These are phyloP conservation scores for Megaptera novaeangliae DNA, from an alignment of 2,113 vertebrate species.

Conservation along the genomic window DNA sequence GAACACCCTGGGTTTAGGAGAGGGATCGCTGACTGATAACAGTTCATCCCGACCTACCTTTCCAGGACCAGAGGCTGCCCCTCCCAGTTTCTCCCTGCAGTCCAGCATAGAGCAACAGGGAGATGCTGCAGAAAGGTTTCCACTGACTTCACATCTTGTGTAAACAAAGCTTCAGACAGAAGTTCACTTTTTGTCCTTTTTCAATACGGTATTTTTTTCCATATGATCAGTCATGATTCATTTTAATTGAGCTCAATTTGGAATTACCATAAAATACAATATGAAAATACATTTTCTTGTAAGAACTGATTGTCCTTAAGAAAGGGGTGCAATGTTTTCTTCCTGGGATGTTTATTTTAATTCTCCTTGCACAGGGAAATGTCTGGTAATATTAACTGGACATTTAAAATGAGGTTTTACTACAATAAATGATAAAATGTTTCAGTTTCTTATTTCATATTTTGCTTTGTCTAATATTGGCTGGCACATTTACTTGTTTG, in stretches of 20 bases:
- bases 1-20: background rate
- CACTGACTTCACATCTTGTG: accelerated
- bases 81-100: background rate
- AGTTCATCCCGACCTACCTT: background rate
- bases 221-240: background rate
- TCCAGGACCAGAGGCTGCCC: background rate
- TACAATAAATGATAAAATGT: background rate
- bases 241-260: background rate
- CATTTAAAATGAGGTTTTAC: background rate
- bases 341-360: background rate
- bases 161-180: background rate
- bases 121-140: accelerated
- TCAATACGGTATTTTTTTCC: background rate
- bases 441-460: background rate
- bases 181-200: background rate
- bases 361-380: background rate
- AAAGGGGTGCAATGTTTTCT: background rate
- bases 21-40: background rate
- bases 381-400: background rate
- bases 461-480: constrained; percentile 34
- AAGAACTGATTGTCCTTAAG: background rate
- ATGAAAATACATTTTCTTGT: background rate
- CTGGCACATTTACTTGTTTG: constrained; percentile 15
- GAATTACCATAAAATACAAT: background rate
- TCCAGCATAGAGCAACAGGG: background rate